phyloP scores from a whole-genome alignment of 1,140 invertebrate genomes.

The Drosophila punjabiensis region DNA sequence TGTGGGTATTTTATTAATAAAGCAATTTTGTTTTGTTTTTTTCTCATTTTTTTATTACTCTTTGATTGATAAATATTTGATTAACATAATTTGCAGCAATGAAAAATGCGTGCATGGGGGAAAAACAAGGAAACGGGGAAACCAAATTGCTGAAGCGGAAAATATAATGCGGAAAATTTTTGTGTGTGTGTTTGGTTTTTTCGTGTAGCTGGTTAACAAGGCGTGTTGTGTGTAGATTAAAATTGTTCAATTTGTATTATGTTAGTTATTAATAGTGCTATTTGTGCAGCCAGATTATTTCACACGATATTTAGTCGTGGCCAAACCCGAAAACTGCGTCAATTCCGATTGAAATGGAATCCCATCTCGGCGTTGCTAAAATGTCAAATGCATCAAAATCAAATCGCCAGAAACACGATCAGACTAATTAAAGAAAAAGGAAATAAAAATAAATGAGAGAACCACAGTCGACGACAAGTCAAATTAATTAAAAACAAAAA shows the following conservation, averaged over 20 bases:
- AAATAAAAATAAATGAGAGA: constrained; percentile 30
- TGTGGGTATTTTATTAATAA: constrained; percentile 40
- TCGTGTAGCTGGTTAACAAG: background rate
- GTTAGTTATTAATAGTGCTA: constrained; percentile 13
- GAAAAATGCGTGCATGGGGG: constrained; percentile 12
- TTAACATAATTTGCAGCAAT: constrained; percentile 52
- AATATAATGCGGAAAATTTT: constrained; percentile 7
- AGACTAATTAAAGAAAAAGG: constrained; percentile 65
- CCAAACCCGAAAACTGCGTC: constrained; percentile 36
- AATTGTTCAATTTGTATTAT: background rate
- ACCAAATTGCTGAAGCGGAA: background rate
- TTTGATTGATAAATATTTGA: constrained; percentile 69
- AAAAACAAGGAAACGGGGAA: constrained; percentile 1
- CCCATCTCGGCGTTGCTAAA: constrained; percentile 36
- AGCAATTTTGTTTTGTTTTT: constrained; percentile 10
- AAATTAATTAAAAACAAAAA: constrained; percentile 72
- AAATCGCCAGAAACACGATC: constrained; percentile 45
- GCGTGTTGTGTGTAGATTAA: constrained; percentile 3
- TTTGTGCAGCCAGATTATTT: constrained; percentile 27
- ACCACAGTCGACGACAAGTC: constrained; percentile 22
- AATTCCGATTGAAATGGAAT: constrained; percentile 23
- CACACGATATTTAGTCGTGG: constrained; percentile 9
- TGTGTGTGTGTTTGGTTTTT: background rate
- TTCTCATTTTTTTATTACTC: constrained; percentile 2
- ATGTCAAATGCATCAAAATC: constrained; percentile 72